Evolutionary conservation across 2,888 invertebrate species (phyloP).

Genomic region (Cataglyphis livida): DNA sequence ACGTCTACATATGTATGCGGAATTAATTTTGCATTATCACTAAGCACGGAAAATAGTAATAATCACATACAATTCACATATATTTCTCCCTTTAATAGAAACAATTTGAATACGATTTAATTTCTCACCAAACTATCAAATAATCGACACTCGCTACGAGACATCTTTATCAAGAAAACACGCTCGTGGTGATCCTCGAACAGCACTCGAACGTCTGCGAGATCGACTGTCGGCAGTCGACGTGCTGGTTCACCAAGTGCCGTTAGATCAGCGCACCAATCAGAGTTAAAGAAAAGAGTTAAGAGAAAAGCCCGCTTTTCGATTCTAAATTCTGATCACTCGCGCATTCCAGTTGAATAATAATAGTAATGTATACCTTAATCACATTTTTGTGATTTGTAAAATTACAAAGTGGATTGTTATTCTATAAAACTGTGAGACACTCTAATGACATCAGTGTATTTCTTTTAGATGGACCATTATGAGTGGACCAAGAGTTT

Average conservation of each 20-base stretch:
- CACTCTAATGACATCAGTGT: not conserved
- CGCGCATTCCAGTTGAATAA: constrained; percentile 47
- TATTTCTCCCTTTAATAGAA: not conserved
- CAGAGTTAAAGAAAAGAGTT: constrained; percentile 63
- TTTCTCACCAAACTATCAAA: constrained; percentile 61
- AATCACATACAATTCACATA: not conserved
- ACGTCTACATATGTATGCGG: not conserved
- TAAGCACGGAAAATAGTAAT: not conserved
- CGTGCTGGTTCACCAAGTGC: constrained; percentile 72
- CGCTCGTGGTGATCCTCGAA: constrained; percentile 63
- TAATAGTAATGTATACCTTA: not conserved
- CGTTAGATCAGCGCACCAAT: constrained; percentile 80
- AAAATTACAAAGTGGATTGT: constrained; percentile 8
- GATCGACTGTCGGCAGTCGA: constrained; percentile 64
- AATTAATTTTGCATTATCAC: not conserved
- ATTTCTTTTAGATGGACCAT: not conserved
- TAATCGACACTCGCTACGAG: constrained; percentile 23
- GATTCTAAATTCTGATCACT: constrained; percentile 72
- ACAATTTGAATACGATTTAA: not conserved
- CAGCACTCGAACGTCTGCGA: constrained; percentile 58
- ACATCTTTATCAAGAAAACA: constrained; percentile 59
- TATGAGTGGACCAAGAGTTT: not conserved
- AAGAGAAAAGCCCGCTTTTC: constrained; percentile 69
- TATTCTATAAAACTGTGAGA: not conserved
- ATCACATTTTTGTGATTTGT: not conserved